Base-by-base conservation (phyloP, 1,140 invertebrate species). In the Papilio polyxenes region DNA sequence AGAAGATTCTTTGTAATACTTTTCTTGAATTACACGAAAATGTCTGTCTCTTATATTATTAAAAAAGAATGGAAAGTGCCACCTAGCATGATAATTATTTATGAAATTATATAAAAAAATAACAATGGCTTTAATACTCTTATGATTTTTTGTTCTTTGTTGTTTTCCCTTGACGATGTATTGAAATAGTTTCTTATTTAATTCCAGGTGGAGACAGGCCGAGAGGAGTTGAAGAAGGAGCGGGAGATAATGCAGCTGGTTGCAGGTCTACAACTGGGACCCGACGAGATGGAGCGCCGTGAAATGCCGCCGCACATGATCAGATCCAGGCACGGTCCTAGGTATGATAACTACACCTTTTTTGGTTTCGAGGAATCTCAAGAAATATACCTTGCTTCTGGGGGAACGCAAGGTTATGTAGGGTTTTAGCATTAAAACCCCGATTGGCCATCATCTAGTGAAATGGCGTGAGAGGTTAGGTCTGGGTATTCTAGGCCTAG, bases 181-280 rank as follows among this genome's bases (percentile, higher is more conserved):
- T 4, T 69, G 0, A 72, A 15, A 37, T 72, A 37, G 4, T 72
- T 15, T 5, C 6, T 17, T 8, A 0, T 15, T 56, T 2, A 78
- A 79, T 95, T 95, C 81, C 91, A 95, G 95, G 95, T 95, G 89
- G 95, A 95, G 91, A 90, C 91, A 86, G 95, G 95, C 89, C 93
- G 95, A 72, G 95, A 96, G 85, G 97, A 98, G 87, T 96, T 98
- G 86, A 98, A 98, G 89, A 98, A 98, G 90, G 98, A 98, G 91
- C 95, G 98, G 3, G 98, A 98, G 95, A 98, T 98, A 81, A 97
- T 98, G 88, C 98, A 98, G 92, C 96, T 98, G 96, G 97, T 98
- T 82, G 97, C 97, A 37, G 98, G 97, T 20, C 94, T 98, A 76
- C 97, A 97, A 87, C 95, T 98, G 10, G 97, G 97, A 62, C 97